Conservation (phyloP, 2,113 vertebrate genomes). For the Seriola rivoliana region DNA sequence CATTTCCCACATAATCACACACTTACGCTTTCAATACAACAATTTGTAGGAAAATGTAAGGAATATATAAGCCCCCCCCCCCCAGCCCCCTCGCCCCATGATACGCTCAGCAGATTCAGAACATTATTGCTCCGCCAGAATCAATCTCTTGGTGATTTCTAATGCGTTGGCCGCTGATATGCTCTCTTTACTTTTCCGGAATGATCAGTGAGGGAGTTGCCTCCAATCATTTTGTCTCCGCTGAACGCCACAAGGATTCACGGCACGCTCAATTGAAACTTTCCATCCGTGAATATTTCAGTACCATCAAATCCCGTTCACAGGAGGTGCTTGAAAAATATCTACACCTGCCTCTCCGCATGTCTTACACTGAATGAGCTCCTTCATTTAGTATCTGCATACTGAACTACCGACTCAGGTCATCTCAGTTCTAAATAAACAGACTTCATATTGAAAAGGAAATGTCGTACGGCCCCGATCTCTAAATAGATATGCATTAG, state of each 20-base stretch:
- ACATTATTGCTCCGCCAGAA: background rate
- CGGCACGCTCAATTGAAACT: conserved; percentile 48
- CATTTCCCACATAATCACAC: conserved; percentile 8
- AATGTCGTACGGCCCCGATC: background rate
- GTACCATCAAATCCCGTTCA: conserved; percentile 24
- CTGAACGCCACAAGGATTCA: conserved; percentile 29
- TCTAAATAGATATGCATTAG: conserved; percentile 13
- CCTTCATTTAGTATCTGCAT: background rate
- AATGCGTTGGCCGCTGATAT: background rate
- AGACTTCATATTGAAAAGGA: background rate
- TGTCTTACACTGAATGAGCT: background rate
- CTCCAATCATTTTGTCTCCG: conserved; percentile 32
- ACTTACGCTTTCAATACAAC: background rate
- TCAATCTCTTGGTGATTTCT: conserved; percentile 12
- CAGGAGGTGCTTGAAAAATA: conserved; percentile 4
- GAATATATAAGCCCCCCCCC: background rate
- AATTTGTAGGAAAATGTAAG: background rate
- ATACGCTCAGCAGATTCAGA: conserved; percentile 15
- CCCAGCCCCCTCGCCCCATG: background rate
- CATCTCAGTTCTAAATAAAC: conserved; percentile 22
- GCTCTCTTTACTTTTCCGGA: conserved; percentile 11
- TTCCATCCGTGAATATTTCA: conserved; percentile 40
- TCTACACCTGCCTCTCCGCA: conserved; percentile 9
- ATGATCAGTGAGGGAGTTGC: conserved; percentile 26
- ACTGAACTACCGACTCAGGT: background rate